Percentiles rank a stretch among this genome's conserved stretches.
Evolutionary conservation across 2,888 invertebrate genomes (phyloP).

Genomic region (Criorhina ranunculi): DNA sequence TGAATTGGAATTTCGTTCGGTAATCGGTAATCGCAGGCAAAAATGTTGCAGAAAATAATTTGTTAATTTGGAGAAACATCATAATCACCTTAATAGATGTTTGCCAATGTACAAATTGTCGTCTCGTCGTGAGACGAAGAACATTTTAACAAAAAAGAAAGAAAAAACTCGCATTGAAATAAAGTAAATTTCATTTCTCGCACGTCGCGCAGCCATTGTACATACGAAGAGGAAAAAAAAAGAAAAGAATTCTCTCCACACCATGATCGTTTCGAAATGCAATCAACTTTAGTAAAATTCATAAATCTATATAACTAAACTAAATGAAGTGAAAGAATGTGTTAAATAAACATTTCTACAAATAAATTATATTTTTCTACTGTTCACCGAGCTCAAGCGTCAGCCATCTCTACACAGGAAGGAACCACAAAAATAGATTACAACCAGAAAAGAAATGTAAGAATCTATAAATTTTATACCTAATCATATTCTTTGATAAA

Average conservation of each 20-base stretch:
- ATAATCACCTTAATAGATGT: constrained; percentile 49
- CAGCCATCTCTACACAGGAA: constrained; percentile 36
- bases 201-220: constrained; percentile 71
- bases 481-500: not conserved
- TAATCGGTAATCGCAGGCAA: constrained; percentile 53
- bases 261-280: constrained; percentile 44
- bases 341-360: constrained; percentile 54
- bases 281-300: constrained; percentile 43
- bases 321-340: constrained; percentile 67
- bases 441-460: constrained; percentile 50
- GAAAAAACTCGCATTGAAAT: constrained; percentile 26
- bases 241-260: constrained; percentile 19
- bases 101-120: constrained; percentile 49
- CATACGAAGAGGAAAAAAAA: constrained; percentile 22
- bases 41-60: constrained; percentile 60
- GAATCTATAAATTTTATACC: constrained; percentile 13
- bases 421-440: constrained; percentile 47
- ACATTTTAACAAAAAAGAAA: constrained; percentile 24
- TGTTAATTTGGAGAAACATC: constrained; percentile 38
- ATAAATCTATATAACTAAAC: constrained; percentile 37
- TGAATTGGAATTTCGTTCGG: constrained; percentile 52
- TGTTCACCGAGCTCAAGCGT: constrained; percentile 49
- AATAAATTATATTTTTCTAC: constrained; percentile 57
- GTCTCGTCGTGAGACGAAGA: constrained; percentile 56
- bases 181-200: constrained; percentile 39